phyloP scores from a whole-genome alignment of 1,140 invertebrate genomes.

The Gryon sp. region DNA sequence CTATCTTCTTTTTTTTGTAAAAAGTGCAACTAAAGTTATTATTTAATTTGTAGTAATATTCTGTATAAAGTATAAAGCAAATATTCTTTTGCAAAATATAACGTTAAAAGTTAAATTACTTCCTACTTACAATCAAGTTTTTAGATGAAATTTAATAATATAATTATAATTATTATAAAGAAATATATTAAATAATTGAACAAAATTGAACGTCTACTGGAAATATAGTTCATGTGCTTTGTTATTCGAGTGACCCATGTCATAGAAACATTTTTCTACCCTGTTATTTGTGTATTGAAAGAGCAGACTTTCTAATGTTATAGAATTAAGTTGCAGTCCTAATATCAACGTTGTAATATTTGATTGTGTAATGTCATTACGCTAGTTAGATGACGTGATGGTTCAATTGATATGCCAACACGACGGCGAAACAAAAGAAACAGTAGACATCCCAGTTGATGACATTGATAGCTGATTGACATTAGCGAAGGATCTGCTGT shows the following conservation, averaged over 20 bases:
- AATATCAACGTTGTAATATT: slow-evolving; percentile 44
- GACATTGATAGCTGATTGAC: slow-evolving; percentile 39
- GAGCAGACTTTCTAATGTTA: slow-evolving; percentile 54
- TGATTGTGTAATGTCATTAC: slow-evolving; percentile 30
- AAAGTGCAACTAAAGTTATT: no score
- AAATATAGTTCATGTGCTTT: no score
- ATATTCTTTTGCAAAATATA: no score
- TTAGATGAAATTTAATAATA: no score
- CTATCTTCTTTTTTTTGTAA: no score
- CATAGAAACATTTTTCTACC: slow-evolving; percentile 51
- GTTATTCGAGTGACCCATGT: slow-evolving; percentile 33
- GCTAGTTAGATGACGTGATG: slow-evolving; percentile 29
- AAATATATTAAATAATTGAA: no score
- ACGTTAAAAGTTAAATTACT: no score
- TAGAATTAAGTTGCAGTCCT: slow-evolving; percentile 49
- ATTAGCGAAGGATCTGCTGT: slow-evolving; percentile 30
- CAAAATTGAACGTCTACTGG: no score
- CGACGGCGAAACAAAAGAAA: slow-evolving; percentile 13
- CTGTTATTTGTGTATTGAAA: slow-evolving; percentile 55
- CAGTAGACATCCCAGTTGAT: slow-evolving; percentile 4
- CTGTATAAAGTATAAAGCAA: no score
- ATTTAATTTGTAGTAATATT: no score
- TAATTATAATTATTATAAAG: no score
- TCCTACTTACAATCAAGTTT: no score
- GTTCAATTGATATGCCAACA: slow-evolving; percentile 47